Evolutionary conservation across 2,797 vertebrate species (phyloP), one percentile per base, ranked within the genome.

Genomic region (Loris lydekkerianus): DNA sequence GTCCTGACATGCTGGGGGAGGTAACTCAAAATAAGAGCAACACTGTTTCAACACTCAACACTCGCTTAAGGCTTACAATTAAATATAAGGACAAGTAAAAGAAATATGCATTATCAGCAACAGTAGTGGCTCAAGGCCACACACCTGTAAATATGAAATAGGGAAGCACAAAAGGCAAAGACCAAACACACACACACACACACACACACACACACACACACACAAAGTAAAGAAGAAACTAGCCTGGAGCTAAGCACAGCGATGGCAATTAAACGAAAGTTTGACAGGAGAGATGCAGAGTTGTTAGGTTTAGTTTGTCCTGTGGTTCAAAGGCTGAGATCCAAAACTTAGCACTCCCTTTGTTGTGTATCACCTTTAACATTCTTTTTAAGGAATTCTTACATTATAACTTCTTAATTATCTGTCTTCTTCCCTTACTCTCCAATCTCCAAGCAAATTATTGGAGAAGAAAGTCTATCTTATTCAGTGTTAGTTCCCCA

Each of bases 341-440:
- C 67, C 84, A 93, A 65, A 93, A 89, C 58, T 80, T 63, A 72
- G 60, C 46, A 56, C 65, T 89, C 63, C 14, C 11, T 86, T 95
- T 94, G 31, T 83, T 72, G 21, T 73, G 46, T 63, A 76, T 80
- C 34, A 87, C 34, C 49, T 75, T 87, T 93, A 95, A 85, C n/a
- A 34, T 86, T 91, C 27, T 86, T 34, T 88, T 95, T 63, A 89
- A 84, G 40, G 27, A 75, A 72, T 94, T 87, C n/a, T 23, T 89
- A 76, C 73, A 61, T 78, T 93, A 13, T 88, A 94, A 93, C 27
- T 78, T 23, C 63, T 91, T 73, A 63, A 56, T 65, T 61, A 29
- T 70, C 5, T 86, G 25, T 63, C 65, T 77, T 89, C 73, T 86
- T 27, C 53, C 49, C 77, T 34, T 65, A 34, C 60, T 89, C 21